Evolutionary conservation across 2,888 invertebrate species (phyloP), one percentile per base, ranked within the genome.

Genomic region (Drosophila suboccidentalis): DNA sequence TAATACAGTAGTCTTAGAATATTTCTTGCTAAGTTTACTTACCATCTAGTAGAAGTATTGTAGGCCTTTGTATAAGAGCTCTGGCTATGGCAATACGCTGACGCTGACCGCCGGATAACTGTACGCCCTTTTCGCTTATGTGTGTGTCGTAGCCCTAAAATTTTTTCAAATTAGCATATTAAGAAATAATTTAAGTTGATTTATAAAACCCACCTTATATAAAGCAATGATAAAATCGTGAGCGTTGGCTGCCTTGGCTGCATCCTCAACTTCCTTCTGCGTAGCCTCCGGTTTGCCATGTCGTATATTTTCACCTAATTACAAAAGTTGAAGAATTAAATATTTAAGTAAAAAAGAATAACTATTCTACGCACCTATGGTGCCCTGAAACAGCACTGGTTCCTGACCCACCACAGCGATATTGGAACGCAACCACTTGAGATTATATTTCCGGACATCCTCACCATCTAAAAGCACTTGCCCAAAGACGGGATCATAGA

Each of bases 401-500:
- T 98, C 97, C 91, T 98, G 97, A 0, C 97, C 96, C 2, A 98
- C 97, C 6, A 97, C 95, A 0, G 97, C 97, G 61, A 97, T 96
- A 86, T 96, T 95, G 36, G 94, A 94, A 54, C 97, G 93, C 34
- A 96, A 92, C 94, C 96, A 96, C 5, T 94, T 93, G 4, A 97
- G 94, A 91, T 97, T 96, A 68, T 97, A 91, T 60, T 94, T 94
- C 22, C 94, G 93, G 39, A 97, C 93, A 88, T 97, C 95, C 43
- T 94, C 90, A 0, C 94, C 94, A 26, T 95, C 95, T 3, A 96
- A 92, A 1, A 91, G 75, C 2, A 96, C 94, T 72, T 91, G 78
- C 0, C 95, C 95, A 1, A 90, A 76, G 0, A 88, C 78, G 0
- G 96, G 95, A 91, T 96, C 96, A 86, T 96, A 96, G 91, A 91